These are phyloP conservation scores for Drosophila santomea DNA, from an alignment of 1,140 invertebrate genomes.

Conservation along the genomic window DNA sequence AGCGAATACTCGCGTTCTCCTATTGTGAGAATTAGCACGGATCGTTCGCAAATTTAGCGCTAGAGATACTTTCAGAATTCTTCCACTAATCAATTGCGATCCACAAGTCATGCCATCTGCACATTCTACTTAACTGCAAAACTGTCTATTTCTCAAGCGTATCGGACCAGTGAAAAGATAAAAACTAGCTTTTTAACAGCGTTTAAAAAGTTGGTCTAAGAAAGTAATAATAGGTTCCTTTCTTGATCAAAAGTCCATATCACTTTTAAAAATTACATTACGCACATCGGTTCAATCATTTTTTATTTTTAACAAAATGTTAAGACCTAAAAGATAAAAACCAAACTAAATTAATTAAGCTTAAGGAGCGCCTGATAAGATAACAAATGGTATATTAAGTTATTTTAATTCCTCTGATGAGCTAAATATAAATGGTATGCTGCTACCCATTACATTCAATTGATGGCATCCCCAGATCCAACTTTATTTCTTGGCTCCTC, in stretches of 20 bases:
- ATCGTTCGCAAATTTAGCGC: constrained; percentile 58
- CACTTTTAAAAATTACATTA: too few relatives aligned
- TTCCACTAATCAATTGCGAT: constrained; percentile 38
- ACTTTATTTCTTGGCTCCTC: constrained; percentile 42
- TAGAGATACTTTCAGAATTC: constrained; percentile 45
- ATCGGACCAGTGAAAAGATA: background rate
- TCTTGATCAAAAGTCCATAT: too few relatives aligned
- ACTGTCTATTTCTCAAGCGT: constrained; percentile 14
- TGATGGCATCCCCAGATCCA: constrained; percentile 34
- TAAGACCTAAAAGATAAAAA: background rate
- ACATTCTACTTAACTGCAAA: constrained; percentile 23
- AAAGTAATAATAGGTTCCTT: background rate
- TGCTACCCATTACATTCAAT: constrained; percentile 29
- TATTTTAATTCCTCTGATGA: constrained; percentile 8
- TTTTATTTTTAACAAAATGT: too few relatives aligned
- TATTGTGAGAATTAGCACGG: constrained; percentile 49
- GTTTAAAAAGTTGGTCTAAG: background rate
- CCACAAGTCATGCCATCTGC: constrained; percentile 35
- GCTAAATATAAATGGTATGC: constrained; percentile 28
- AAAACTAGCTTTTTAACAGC: background rate
- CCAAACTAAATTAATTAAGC: too few relatives aligned
- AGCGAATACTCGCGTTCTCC: constrained; percentile 35
- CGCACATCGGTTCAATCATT: too few relatives aligned
- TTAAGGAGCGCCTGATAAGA: too few relatives aligned
- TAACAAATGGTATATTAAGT: background rate